A percentile compares a stretch with the other conserved stretches of the same genome.
These are phyloP conservation scores for Erythrocercus mccallii DNA, from an alignment of 2,113 vertebrate species.

Conservation along the genomic window DNA sequence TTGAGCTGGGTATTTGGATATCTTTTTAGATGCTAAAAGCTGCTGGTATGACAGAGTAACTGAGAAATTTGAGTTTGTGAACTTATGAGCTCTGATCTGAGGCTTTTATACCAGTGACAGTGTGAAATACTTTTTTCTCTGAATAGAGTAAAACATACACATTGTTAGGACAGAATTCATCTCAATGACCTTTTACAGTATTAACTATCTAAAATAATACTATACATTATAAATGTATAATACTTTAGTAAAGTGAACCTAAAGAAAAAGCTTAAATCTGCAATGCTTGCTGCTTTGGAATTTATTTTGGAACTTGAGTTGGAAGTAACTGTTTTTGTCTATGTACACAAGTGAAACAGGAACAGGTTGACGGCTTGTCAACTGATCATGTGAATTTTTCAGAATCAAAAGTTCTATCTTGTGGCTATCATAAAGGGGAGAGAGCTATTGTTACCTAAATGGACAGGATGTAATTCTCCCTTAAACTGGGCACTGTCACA, in stretches of 20 bases:
- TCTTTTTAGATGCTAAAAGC: neutral
- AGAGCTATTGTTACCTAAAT: neutral
- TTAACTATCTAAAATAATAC: neutral
- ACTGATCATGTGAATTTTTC: neutral
- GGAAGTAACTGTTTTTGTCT: neutral
- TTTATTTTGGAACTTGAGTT: neutral
- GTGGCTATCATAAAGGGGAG: neutral
- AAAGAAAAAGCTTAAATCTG: neutral
- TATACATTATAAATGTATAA: neutral
- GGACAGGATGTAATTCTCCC: neutral
- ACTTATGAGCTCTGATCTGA: neutral
- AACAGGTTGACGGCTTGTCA: neutral
- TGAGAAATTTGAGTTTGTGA: neutral
- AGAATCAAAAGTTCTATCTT: neutral
- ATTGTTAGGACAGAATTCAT: neutral
- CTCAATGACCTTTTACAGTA: neutral
- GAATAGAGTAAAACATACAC: neutral
- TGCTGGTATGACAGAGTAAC: neutral
- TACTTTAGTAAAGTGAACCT: neutral
- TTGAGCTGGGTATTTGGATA: neutral
- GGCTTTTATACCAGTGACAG: accelerated
- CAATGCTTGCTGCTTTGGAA: neutral
- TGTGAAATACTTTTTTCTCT: neutral
- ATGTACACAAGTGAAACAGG: neutral
- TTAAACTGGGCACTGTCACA: neutral